Conservation (phyloP, 2,888 invertebrate species). For the Pseudococcus longispinus region DNA sequence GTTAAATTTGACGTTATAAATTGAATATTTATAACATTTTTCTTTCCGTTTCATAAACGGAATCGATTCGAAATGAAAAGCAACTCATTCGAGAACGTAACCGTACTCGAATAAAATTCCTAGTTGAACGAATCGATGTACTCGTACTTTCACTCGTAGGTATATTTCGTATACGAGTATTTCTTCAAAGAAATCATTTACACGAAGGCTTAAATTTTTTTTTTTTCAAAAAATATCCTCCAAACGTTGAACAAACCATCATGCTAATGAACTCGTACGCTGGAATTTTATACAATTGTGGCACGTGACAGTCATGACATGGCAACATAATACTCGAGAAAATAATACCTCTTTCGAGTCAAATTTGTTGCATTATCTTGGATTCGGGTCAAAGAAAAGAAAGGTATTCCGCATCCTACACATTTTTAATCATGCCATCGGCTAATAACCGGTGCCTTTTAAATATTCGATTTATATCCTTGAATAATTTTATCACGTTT, state of each 20-base stretch:
- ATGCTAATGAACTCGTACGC: background rate
- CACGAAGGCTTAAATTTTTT: background rate
- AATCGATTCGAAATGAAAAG: no score
- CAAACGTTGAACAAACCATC: background rate
- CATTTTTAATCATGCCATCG: constrained; percentile 21
- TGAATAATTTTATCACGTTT: constrained; percentile 33
- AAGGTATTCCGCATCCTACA: constrained; percentile 18
- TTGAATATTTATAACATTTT: background rate
- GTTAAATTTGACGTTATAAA: background rate
- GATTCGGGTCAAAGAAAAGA: background rate
- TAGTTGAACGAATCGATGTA: background rate
- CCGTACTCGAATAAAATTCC: background rate
- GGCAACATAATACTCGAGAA: background rate
- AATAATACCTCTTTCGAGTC: background rate
- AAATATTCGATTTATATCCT: constrained; percentile 20
- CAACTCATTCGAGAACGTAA: no score
- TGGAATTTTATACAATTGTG: background rate
- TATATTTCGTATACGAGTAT: background rate
- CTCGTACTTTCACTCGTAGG: background rate
- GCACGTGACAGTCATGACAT: no score
- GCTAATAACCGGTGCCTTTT: constrained; percentile 31
- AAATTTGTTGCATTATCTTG: constrained; percentile 2
- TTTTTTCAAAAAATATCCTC: background rate
- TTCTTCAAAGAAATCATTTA: background rate
- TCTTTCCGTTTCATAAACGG: background rate